Base-by-base conservation (phyloP, 2,113 vertebrate genomes). In the Podilymbus podiceps region DNA sequence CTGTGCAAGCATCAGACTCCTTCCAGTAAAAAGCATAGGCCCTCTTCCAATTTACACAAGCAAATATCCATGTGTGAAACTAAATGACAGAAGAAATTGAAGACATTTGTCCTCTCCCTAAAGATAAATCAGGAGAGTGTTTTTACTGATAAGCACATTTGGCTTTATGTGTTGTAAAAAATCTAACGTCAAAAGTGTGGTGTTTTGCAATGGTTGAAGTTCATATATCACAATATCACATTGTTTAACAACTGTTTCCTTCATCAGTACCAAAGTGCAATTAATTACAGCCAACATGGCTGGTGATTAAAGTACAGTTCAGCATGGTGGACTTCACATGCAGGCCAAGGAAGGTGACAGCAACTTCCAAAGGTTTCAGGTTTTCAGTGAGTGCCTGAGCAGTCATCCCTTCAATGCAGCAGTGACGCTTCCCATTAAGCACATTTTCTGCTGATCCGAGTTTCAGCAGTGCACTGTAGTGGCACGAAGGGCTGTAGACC, bases 251-350 rank as follows among this genome's bases (percentile, higher is more conserved):
- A 42, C 20, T 47, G 11, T 79, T 82, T 72, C 24, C 23, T 67
- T 78, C 60, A 23, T n/a, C 50, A 15, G 6, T 30, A 53, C 13
- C 6, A 20, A 7, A 90, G 28, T 72, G 15, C 22, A 50, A 18
- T 12, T 59, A 85, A 22, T 53, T 53, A 25, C 25, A 75, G 38
- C 3, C 1, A 4, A 18, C 20, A 5, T 11, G 15, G 15, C 20
- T 73, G 59, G 35, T 22, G 78, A 27, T 44, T 62, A 5, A n/a
- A 74, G 2, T 25, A 38, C 2, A 2, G 23, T 18, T 49, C 50
- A 63, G 64, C 18, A 12, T 0, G 0, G 10, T 28, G 44, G 30
- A 28, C 30, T 56, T 64, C 23, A 40, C 0, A 0, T 31, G 24
- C 19, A 64, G 46, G 27, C 11, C 59, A 85, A 75, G 25, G 24